Evolutionary conservation across 2,888 invertebrate genomes (phyloP).

Genomic region (Acleris laterana): DNA sequence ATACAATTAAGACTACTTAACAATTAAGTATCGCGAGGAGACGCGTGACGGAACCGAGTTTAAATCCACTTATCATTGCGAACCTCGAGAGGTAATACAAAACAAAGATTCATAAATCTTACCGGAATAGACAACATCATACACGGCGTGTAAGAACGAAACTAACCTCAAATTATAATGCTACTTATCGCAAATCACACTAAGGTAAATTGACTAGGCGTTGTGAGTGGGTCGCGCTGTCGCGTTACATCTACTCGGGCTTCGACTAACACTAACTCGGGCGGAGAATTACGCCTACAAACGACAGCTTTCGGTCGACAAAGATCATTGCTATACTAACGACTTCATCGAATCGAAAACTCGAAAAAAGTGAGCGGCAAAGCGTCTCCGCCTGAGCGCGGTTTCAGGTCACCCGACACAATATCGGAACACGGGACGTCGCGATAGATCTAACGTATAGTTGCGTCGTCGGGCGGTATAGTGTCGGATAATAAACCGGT

Average conservation of each 20-base stretch:
- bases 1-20: slow-evolving; percentile 83
- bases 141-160: slow-evolving; percentile 51
- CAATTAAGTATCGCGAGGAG: slow-evolving; percentile 80
- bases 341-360: too few species aligned
- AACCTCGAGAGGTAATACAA: slow-evolving; percentile 39
- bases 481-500: too few species aligned
- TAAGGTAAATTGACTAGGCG: slow-evolving; percentile 85
- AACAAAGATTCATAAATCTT: slow-evolving; percentile 51
- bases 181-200: slow-evolving; percentile 84
- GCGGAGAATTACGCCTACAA: slow-evolving; percentile 30
- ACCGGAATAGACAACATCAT: slow-evolving; percentile 50
- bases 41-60: slow-evolving; percentile 47
- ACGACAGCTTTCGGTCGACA: neutral
- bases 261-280: slow-evolving; percentile 31
- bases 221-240: slow-evolving; percentile 73
- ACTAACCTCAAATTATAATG: slow-evolving; percentile 62
- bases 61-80: slow-evolving; percentile 29
- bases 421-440: too few species aligned
- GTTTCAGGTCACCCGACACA: too few species aligned
- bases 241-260: slow-evolving; percentile 44
- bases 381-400: too few species aligned
- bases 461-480: too few species aligned
- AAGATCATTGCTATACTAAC: neutral
- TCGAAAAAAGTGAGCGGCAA: too few species aligned
- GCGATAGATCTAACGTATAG: too few species aligned